Conservation (phyloP, 2,888 invertebrate species). For the Oligia strigilis region DNA sequence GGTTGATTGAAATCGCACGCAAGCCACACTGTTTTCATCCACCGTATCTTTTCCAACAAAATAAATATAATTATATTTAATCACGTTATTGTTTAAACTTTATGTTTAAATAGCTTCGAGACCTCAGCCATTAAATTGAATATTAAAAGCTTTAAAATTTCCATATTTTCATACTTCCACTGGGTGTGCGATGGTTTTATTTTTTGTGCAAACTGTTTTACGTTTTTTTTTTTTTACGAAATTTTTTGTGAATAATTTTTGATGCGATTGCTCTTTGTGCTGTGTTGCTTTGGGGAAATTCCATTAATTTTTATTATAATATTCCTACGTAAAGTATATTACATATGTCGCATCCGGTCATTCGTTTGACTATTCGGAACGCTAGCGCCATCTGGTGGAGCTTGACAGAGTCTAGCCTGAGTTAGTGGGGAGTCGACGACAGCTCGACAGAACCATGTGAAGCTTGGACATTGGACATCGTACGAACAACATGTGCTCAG, state of each 20-base stretch:
- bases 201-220: slow-evolving; percentile 9
- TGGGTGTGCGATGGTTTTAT: neutral
- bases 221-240: slow-evolving; percentile 1
- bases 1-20: neutral
- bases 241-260: slow-evolving; percentile 10
- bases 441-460: too few species aligned
- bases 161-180: slow-evolving; percentile 21
- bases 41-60: slow-evolving; percentile 1
- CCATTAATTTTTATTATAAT: neutral
- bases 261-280: slow-evolving; percentile 5
- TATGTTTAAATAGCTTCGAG: slow-evolving; percentile 53
- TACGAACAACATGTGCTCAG: too few species aligned
- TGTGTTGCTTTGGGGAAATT: neutral
- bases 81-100: slow-evolving; percentile 51
- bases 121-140: slow-evolving; percentile 38
- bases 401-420: too few species aligned
- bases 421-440: too few species aligned
- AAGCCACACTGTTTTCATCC: neutral
- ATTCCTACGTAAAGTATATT: neutral
- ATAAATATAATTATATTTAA: slow-evolving; percentile 30
- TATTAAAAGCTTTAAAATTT: slow-evolving; percentile 32
- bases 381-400: too few species aligned
- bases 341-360: neutral
- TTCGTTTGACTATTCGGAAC: too few species aligned
- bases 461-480: too few species aligned